Conservation (phyloP, 2,113 vertebrate genomes). For the Lichenostomus cassidix region DNA sequence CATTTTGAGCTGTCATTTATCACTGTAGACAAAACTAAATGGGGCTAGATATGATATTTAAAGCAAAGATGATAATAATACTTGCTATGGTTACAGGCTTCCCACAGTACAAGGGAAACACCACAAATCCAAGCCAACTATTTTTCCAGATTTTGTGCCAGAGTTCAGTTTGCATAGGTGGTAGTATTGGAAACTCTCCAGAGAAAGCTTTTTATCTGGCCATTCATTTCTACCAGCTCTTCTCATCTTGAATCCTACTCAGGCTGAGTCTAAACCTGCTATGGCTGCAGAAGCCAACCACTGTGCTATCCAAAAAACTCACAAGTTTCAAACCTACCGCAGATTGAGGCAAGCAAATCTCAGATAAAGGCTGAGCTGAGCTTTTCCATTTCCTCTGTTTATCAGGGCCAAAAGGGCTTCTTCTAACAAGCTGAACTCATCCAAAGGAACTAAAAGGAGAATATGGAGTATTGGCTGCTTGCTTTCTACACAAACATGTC, state of each 20-base stretch:
- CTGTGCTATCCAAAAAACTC: not conserved
- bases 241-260: not conserved
- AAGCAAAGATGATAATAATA: not conserved
- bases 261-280: not conserved
- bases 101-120: not conserved
- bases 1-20: not conserved
- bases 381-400: not conserved
- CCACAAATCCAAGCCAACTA: not conserved
- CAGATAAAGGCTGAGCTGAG: not conserved
- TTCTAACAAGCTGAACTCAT: not conserved
- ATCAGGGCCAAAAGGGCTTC: not conserved
- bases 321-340: not conserved
- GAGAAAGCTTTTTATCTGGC: conserved; percentile 43
- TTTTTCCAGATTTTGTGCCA: conserved; percentile 39
- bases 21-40: not conserved
- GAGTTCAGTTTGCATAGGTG: conserved; percentile 54
- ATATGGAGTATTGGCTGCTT: not conserved
- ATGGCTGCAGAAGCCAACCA: not conserved
- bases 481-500: not conserved
- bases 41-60: not conserved
- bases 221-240: not conserved
- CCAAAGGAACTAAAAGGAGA: not conserved
- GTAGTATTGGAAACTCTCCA: conserved; percentile 27
- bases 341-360: not conserved
- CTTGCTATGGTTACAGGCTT: not conserved